Evolutionary conservation across 2,113 vertebrate species (phyloP).

Genomic region (Hemicordylus capensis): DNA sequence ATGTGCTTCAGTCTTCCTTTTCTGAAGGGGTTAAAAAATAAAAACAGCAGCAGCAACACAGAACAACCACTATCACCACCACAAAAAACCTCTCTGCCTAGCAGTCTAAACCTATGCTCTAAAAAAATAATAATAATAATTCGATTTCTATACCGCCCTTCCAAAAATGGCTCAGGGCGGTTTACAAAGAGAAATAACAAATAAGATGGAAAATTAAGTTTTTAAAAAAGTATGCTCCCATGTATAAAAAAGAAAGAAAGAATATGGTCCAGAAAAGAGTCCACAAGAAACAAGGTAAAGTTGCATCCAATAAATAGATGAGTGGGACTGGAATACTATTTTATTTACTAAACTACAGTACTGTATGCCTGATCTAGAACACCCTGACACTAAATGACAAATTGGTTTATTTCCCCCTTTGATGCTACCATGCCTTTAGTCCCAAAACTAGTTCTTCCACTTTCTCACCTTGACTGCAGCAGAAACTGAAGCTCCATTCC

Average conservation of each 20-base stretch:
- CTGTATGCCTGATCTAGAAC: slow-evolving; percentile 7
- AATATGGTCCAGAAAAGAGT: slow-evolving; percentile 37
- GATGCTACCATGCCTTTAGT: neutral
- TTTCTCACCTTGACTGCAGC: slow-evolving; percentile 78
- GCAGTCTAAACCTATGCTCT: slow-evolving; percentile 45
- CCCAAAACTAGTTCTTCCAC: slow-evolving; percentile 16
- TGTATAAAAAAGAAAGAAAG: slow-evolving; percentile 40
- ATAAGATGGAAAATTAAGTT: no score
- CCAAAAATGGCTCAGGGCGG: no score
- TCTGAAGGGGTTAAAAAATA: neutral
- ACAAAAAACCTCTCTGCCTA: slow-evolving; percentile 31
- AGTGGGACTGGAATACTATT: slow-evolving; percentile 36
- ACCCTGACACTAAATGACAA: neutral
- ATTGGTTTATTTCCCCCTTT: neutral
- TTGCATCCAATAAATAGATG: slow-evolving; percentile 35
- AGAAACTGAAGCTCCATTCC: slow-evolving; percentile 87
- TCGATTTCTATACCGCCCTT: no score
- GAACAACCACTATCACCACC: no score
- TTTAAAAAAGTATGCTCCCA: no score
- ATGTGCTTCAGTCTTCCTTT: neutral
- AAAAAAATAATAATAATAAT: no score
- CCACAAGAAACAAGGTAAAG: slow-evolving; percentile 54
- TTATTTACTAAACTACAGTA: neutral
- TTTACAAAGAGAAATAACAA: no score
- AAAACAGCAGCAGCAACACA: neutral